Evolutionary conservation across 2,888 invertebrate species (phyloP).

Genomic region (Gerris lacustris): DNA sequence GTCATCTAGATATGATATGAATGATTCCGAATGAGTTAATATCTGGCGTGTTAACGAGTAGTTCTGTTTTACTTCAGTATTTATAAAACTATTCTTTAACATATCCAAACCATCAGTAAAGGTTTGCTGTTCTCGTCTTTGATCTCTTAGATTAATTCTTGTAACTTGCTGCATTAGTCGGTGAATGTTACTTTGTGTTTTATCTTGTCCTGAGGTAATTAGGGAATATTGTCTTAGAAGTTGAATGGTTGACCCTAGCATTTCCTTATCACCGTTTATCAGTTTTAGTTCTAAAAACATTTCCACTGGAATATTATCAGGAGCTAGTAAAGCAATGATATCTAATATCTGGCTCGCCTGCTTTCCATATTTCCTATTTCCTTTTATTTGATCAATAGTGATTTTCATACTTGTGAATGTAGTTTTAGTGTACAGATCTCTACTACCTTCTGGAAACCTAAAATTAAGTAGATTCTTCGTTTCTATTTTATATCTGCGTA

Average conservation of each 20-base stretch:
- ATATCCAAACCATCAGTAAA: conserved; percentile 1
- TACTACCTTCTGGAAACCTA: conserved; percentile 12
- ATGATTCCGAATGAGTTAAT: no score
- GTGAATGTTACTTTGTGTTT: conserved; percentile 12
- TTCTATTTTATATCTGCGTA: conserved; percentile 6
- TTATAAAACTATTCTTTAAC: background rate
- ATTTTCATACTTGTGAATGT: conserved; percentile 17
- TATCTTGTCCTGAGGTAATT: background rate
- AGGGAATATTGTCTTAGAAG: conserved; percentile 19
- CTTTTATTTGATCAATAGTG: conserved; percentile 18
- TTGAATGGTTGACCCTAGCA: conserved; percentile 9
- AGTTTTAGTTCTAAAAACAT: conserved; percentile 9
- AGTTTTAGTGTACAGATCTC: conserved; percentile 16
- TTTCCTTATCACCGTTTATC: background rate
- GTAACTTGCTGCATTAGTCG: conserved; percentile 17
- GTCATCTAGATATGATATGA: no score
- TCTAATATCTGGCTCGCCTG: conserved; percentile 16
- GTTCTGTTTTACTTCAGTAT: background rate
- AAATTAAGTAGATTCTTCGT: conserved; percentile 14
- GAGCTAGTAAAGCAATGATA: conserved; percentile 17
- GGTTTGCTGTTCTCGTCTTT: conserved; percentile 10
- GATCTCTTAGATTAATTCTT: conserved; percentile 11
- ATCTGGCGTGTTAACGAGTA: no score
- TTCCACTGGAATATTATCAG: conserved; percentile 18
- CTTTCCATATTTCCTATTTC: conserved; percentile 14